Evolutionary conservation across 2,797 vertebrate species (phyloP).

Genomic region (Anomalospiza imberbis): DNA sequence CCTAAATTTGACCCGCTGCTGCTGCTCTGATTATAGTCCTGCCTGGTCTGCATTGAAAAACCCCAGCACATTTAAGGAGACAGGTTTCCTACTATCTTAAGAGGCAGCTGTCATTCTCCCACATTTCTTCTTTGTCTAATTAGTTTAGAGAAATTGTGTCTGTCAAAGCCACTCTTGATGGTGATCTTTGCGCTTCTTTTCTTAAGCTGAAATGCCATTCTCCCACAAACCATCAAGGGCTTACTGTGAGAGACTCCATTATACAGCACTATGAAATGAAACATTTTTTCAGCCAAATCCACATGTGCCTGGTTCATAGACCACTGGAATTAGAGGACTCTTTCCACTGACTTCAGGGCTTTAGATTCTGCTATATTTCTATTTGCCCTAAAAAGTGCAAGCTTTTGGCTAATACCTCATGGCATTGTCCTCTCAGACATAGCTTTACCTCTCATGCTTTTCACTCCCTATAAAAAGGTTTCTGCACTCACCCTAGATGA

Average conservation of each 20-base stretch:
- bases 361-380: background rate
- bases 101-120: constrained; percentile 38
- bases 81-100: constrained; percentile 51
- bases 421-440: background rate
- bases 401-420: background rate
- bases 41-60: constrained; percentile 37
- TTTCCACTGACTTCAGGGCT: constrained; percentile 34
- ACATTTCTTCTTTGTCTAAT: constrained; percentile 43
- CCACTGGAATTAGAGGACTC: constrained; percentile 39
- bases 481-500: background rate
- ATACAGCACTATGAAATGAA: background rate
- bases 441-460: background rate
- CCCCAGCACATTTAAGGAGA: constrained; percentile 52
- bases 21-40: constrained; percentile 65
- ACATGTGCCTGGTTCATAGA: background rate
- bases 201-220: constrained; percentile 19
- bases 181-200: constrained; percentile 8
- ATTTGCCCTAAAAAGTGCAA: background rate
- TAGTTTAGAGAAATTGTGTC: constrained; percentile 29
- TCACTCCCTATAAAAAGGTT: background rate
- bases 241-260: background rate
- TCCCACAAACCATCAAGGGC: constrained; percentile 2
- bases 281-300: constrained; percentile 33
- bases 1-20: constrained; percentile 34
- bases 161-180: constrained; percentile 6